Evolutionary conservation across 2,113 vertebrate genomes (phyloP), one percentile per base, ranked within the genome.

Genomic region (Otocyon megalotis): DNA sequence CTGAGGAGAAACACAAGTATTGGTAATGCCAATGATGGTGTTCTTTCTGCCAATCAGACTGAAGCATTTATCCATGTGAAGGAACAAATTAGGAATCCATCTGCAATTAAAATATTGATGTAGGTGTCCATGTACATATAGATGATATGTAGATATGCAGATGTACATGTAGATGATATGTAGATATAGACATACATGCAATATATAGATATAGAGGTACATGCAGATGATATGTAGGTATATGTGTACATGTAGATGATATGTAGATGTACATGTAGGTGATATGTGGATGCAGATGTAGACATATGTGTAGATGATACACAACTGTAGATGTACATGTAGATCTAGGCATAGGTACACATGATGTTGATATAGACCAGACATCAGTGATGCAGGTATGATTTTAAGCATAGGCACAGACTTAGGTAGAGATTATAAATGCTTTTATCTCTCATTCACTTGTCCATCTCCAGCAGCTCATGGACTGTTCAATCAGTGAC

Each of bases 311-410:
- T 17, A 30, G 43, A 10, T 43, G 71, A 26, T 26, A 30, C 14
- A 28, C 43, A 28, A 17, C 5, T 10, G 35, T 4, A 10, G 54
- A 12, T 4, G 67, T 0, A 30, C 24, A 14, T 0, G 0, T 0
- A 15, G 35, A 43, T 22, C 22, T 2, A 10, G 71, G 10, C 4
- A 2, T 1, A 20, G 13, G 11, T 0, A 20, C 20, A 43, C 24
- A 17, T 5, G 12, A 5, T 5, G 1, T 10, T 0, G 8, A 2
- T 5, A 26, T 0, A 26, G 30, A 30, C 56, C 30, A 43, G 13
- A n/a, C 69, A 20, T 8, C 10, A 19, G 19, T 0, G 53, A 1
- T 0, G 0, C 0, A 8, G 37, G 32, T 4, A 0, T 9, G 14
- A 43, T 11, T 10, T 9, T 0, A 24, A 26, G 19, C 6, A 4